These are phyloP conservation scores for Chiloscyllium plagiosum DNA, from an alignment of 2,113 vertebrate species.

Conservation along the genomic window DNA sequence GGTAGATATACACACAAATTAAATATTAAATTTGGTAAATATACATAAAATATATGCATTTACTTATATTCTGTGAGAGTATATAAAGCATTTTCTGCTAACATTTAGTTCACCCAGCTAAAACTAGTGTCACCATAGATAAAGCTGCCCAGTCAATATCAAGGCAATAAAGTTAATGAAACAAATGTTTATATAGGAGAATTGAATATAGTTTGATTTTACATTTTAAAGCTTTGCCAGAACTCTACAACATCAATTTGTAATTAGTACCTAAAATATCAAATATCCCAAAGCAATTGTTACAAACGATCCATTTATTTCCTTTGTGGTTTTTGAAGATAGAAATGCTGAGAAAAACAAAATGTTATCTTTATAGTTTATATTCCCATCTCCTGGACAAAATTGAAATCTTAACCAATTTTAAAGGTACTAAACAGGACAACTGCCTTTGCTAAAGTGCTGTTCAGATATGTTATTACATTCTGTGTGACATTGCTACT, in stretches of 20 bases:
- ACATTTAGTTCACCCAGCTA: neutral
- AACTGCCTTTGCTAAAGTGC: neutral
- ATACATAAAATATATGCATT: neutral
- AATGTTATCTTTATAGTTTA: neutral
- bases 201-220: neutral
- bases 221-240: neutral
- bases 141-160: neutral
- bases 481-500: neutral
- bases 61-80: neutral
- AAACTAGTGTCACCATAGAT: neutral
- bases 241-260: neutral
- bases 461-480: neutral
- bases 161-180: neutral
- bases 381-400: neutral
- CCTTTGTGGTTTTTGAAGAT: neutral
- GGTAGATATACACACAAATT: neutral
- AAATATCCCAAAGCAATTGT: neutral
- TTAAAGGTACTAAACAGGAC: neutral
- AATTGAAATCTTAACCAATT: neutral
- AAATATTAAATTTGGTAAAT: neutral
- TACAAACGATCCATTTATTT: neutral
- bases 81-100: neutral
- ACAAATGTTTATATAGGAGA: neutral
- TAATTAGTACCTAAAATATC: neutral
- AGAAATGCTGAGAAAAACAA: neutral